These are phyloP conservation scores for Drosophila nigrodunni DNA, from an alignment of 1,140 invertebrate genomes.

Conservation along the genomic window DNA sequence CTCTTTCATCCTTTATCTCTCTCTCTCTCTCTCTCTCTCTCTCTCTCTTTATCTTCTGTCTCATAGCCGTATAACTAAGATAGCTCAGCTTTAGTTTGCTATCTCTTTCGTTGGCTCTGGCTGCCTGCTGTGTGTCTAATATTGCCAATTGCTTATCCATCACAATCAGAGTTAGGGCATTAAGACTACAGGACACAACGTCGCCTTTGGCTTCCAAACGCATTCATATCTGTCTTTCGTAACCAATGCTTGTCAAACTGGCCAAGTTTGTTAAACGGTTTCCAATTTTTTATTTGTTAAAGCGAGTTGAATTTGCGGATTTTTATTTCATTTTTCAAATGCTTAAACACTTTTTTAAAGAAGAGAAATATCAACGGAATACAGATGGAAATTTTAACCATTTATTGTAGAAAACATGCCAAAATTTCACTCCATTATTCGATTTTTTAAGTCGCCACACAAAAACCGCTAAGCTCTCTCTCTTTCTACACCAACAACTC, in stretches of 20 bases:
- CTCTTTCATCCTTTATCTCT: slow-evolving; percentile 6
- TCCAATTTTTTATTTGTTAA: not conserved
- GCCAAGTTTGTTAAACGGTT: slow-evolving; percentile 7
- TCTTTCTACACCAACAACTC: slow-evolving; percentile 13
- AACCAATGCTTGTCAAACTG: slow-evolving; percentile 51
- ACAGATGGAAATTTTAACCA: too few relatives aligned
- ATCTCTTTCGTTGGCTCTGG: slow-evolving; percentile 8
- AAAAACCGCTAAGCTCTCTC: too few relatives aligned
- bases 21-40: not conserved
- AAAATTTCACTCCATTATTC: too few relatives aligned
- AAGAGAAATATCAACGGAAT: too few relatives aligned
- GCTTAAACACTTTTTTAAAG: too few relatives aligned
- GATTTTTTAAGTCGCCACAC: too few relatives aligned
- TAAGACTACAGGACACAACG: slow-evolving; percentile 50
- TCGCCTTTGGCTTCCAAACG: slow-evolving; percentile 52
- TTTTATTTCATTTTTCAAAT: not conserved
- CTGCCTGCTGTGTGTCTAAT: slow-evolving; percentile 20
- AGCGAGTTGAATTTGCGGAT: not conserved
- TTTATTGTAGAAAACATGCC: too few relatives aligned
- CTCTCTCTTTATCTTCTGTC: not conserved
- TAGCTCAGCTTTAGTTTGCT: not conserved
- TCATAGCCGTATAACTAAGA: not conserved
- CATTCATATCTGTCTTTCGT: slow-evolving; percentile 61
- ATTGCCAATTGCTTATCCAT: slow-evolving; percentile 76
- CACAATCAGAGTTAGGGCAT: slow-evolving; percentile 72